These are phyloP conservation scores for Leptothorax acervorum DNA, from an alignment of 2,888 invertebrate genomes.

Conservation along the genomic window DNA sequence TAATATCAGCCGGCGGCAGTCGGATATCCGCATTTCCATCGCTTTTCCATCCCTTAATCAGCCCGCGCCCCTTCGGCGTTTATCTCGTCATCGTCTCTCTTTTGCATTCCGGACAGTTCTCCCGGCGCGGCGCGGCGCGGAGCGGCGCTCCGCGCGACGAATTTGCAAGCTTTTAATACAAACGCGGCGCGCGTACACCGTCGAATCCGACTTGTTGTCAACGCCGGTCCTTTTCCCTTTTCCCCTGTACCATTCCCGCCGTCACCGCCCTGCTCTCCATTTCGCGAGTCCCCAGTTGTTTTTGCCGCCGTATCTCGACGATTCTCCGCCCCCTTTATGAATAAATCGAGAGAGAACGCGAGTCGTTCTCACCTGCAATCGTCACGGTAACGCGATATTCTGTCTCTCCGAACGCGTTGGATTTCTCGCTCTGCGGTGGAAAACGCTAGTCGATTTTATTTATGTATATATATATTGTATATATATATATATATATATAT, in stretches of 20 bases:
- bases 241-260: constrained; percentile 1
- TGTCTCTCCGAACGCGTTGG: constrained; percentile 56
- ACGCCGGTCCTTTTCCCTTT: constrained; percentile 44
- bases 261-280: constrained; percentile 16
- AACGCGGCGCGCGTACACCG: constrained; percentile 74
- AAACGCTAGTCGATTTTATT: constrained; percentile 56
- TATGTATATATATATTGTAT: constrained; percentile 16
- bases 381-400: constrained; percentile 70
- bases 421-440: constrained; percentile 44
- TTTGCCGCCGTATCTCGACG: constrained; percentile 54
- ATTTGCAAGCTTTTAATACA: constrained; percentile 80
- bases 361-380: constrained; percentile 74
- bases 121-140: constrained; percentile 30
- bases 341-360: constrained; percentile 68
- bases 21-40: constrained; percentile 73
- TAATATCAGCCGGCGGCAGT: constrained; percentile 75
- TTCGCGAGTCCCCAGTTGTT: constrained; percentile 40
- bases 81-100: constrained; percentile 68
- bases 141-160: constrained; percentile 62
- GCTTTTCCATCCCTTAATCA: constrained; percentile 70
- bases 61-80: constrained; percentile 47
- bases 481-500: constrained; percentile 8
- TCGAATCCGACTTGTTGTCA: constrained; percentile 74
- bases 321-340: constrained; percentile 69
- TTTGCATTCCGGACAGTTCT: constrained; percentile 75